Evolutionary conservation across 2,888 invertebrate species (phyloP).

Genomic region (Papilio elwesi): DNA sequence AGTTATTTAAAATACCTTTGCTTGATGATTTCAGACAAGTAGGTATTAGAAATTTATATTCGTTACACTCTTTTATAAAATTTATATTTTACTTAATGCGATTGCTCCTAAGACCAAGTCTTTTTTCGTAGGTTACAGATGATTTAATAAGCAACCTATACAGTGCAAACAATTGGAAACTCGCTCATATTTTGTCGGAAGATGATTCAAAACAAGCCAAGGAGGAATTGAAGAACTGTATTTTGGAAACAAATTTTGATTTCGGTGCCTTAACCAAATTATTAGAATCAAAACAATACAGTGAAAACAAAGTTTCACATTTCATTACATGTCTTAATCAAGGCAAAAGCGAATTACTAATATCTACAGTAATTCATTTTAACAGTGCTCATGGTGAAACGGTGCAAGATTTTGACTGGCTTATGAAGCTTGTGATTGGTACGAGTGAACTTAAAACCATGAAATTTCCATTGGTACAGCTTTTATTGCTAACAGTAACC

Average conservation of each 20-base stretch:
- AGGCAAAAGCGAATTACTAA: constrained; percentile 53
- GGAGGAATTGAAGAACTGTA: constrained; percentile 20
- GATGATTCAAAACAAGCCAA: constrained; percentile 28
- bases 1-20: constrained; percentile 53
- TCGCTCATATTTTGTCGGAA: constrained; percentile 14
- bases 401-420: constrained; percentile 61
- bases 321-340: constrained; percentile 32
- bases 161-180: constrained; percentile 37
- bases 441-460: constrained; percentile 64
- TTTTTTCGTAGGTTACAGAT: constrained; percentile 38
- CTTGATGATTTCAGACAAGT: constrained; percentile 55
- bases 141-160: constrained; percentile 55
- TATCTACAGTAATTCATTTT: constrained; percentile 53
- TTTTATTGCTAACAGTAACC: constrained; percentile 54
- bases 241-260: constrained; percentile 32
- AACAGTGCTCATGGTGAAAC: constrained; percentile 59
- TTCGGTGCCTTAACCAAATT: constrained; percentile 2
- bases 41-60: constrained; percentile 41
- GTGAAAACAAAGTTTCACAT: constrained; percentile 29
- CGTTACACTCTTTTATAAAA: not conserved
- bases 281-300: constrained; percentile 28
- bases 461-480: constrained; percentile 62
- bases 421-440: constrained; percentile 62
- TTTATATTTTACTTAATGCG: not conserved
- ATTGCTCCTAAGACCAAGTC: constrained; percentile 51